Evolutionary conservation across 2,113 vertebrate species (phyloP), one percentile per base, ranked within the genome.

Genomic region (Trematomus loennbergii): DNA sequence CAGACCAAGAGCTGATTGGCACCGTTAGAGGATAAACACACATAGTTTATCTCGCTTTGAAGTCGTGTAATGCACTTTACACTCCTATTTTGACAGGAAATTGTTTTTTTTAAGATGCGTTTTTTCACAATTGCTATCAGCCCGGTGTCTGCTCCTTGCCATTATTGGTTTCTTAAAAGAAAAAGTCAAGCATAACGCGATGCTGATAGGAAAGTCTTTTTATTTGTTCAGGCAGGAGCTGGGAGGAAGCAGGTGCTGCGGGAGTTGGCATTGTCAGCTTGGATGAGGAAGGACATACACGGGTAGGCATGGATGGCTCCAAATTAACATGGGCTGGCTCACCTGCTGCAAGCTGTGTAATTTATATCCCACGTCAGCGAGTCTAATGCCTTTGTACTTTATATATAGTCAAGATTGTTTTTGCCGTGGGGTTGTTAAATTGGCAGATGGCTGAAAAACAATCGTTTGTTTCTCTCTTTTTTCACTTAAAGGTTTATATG

Each of bases 1-100:
- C 18, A 76, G 88, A 87, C 89, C 85, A 81, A 82, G 83, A 84
- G 80, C 78, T 58, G 78, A 82, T 85, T 89, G 90, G 90, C 88
- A 87, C 68, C 0, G 22, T 48, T 40, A 5, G 62, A 79, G 65
- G 61, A 84, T 81, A 84, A 89, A 88, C 86, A 80, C 65, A 58
- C 60, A 71, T 29, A 33, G 84, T 89, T 89, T 85, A 79, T 53
- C 65, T 87, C 87, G 86, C 81, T 81, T 90, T 81, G 53, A 81
- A 84, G 65, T 70, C 50, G 1, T 70, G 62, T 68, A 81, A 73
- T 82, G 3, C 77, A 50, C 62, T 54, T 78, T 17, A 43, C 58
- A 17, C 66, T 59, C 10, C 20, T 55, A 15, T 69, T 80, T 75
- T 48, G 13, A 10, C 0, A 18, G 15, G 46, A 16, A 58, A 1